phyloP scores from a whole-genome alignment of 2,113 vertebrate species.

The Chionomys nivalis region DNA sequence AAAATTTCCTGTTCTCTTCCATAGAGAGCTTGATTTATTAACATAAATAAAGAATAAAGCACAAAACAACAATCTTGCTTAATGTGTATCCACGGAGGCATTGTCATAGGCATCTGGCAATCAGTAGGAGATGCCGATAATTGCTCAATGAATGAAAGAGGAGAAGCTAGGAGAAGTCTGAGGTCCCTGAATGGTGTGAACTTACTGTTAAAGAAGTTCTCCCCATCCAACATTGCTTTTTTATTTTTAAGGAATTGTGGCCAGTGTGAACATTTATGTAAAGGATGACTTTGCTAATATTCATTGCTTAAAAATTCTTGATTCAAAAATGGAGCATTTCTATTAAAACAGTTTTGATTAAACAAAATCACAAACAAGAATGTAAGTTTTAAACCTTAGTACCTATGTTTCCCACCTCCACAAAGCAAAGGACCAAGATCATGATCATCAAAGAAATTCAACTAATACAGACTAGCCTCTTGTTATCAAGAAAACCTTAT shows the following conservation, averaged over 20 bases:
- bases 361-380: constrained; percentile 8
- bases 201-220: constrained; percentile 8
- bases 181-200: not conserved
- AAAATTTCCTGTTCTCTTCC: constrained; percentile 68
- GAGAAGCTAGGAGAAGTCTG: not conserved
- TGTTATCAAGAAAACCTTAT: not conserved
- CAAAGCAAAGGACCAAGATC: not conserved
- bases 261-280: not conserved
- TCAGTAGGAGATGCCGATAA: constrained; percentile 56
- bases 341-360: not conserved
- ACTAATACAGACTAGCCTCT: not conserved
- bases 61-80: constrained; percentile 74
- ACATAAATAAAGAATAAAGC: constrained; percentile 80
- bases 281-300: not conserved
- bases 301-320: not conserved
- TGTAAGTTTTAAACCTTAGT: not conserved
- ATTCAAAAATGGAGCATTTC: not conserved
- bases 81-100: constrained; percentile 75
- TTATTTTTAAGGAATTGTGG: not conserved
- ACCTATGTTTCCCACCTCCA: not conserved
- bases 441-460: not conserved
- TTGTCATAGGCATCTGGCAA: constrained; percentile 72
- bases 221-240: not conserved
- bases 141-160: constrained; percentile 51
- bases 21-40: constrained; percentile 73